Base-by-base conservation (phyloP, 2,888 invertebrate genomes). In the Thymelicus acteon region DNA sequence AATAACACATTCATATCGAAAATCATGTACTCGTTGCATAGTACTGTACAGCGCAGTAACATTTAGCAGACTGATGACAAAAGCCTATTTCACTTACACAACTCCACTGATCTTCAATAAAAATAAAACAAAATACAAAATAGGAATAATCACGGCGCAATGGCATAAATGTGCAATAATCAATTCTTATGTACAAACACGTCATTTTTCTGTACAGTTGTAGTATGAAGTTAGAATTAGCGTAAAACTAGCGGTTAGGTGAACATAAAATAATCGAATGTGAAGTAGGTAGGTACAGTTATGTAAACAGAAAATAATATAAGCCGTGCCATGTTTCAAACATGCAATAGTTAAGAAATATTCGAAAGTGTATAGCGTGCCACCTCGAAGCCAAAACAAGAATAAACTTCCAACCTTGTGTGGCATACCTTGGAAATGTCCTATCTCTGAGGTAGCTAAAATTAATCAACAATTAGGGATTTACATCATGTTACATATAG, bases 391-490 rank as follows among this genome's bases (percentile, higher is more conserved):
- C 92, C 75, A 89, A 87, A 83, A 87, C 85, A 87, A 84, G 76
- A 81, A 87, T 80, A 88, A 85, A 83, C 81, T 81, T 82, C 80
- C 84, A 84, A 81, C 77, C 78, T 77, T 82, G 77, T 77, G 83
- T 77, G 83, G 92, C 95, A 91, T 97, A 97, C 97, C 97, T 97
- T 95, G 97, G 97, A 93, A 97, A 97, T 80, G 97, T 97, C 97
- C 97, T 96, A 95, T 97, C 97, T 96, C 97, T 96, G 92, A 97
- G 97, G 95, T 97, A 97, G 97, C 97, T 97, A 93, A 89, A 91
- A 89, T 86, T 82, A 85, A 91, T 81, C 72, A 79, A 80, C 91
- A 88, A 88, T 90, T 81, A 84, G 75, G 78, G 72, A 78, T 82
- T 82, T 71, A 71, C 61, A 66, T 71, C 54, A 60, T 71, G 57